phyloP scores from a whole-genome alignment of 2,888 invertebrate species.

The Camponotus fellah region DNA sequence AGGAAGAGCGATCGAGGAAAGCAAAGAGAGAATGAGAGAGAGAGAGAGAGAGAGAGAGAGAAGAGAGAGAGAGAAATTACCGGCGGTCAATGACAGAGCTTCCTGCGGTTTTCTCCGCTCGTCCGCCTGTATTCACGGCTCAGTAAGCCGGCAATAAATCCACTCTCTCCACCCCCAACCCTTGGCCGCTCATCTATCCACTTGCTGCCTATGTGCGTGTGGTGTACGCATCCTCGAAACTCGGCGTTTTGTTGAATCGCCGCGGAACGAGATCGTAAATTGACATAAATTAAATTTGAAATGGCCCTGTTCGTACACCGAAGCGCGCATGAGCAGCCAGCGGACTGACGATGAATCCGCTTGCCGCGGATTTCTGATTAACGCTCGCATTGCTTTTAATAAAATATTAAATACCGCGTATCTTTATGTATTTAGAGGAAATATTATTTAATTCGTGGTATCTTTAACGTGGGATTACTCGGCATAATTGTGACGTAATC shows the following conservation, averaged over 20 bases:
- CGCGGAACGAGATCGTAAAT: slow-evolving; percentile 75
- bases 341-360: not conserved
- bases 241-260: slow-evolving; percentile 72
- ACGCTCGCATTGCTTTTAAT: slow-evolving; percentile 9
- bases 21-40: slow-evolving; percentile 12
- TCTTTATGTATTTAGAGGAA: not conserved
- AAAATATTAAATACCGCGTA: slow-evolving; percentile 7
- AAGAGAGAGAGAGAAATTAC: slow-evolving; percentile 70
- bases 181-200: slow-evolving; percentile 60
- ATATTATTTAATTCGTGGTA: not conserved
- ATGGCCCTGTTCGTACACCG: slow-evolving; percentile 66
- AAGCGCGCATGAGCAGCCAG: not conserved
- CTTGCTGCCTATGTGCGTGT: slow-evolving; percentile 56
- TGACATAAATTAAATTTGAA: slow-evolving; percentile 78
- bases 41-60: not conserved
- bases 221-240: slow-evolving; percentile 52
- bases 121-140: slow-evolving; percentile 76
- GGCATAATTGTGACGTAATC: not conserved
- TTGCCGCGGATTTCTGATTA: slow-evolving; percentile 10
- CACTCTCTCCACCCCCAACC: slow-evolving; percentile 61
- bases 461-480: not conserved
- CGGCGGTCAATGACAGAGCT: slow-evolving; percentile 77
- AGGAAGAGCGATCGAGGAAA: not conserved
- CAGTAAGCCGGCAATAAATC: slow-evolving; percentile 79
- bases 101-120: slow-evolving; percentile 79